These are phyloP conservation scores for Nomada fucata DNA, from an alignment of 2,888 invertebrate species.

Conservation along the genomic window DNA sequence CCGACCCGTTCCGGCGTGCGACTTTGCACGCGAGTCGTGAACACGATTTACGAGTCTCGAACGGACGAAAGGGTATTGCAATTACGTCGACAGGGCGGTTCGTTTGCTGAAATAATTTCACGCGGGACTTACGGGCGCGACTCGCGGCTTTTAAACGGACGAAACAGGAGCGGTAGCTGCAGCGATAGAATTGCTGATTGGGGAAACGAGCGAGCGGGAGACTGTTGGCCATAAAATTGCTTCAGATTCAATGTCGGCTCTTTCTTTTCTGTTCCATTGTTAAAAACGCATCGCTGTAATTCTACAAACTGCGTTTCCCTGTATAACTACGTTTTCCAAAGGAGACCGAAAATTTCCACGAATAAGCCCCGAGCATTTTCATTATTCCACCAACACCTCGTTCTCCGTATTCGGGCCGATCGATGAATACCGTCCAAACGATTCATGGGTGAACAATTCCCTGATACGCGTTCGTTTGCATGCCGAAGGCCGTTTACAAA, in stretches of 20 bases:
- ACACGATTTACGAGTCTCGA: not conserved
- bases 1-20: not conserved
- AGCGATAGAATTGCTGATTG: no score
- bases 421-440: conserved; percentile 10
- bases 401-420: conserved; percentile 3
- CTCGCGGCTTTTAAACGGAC: no score
- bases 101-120: no score
- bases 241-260: no score
- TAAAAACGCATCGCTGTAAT: not conserved
- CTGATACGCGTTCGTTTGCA: not conserved
- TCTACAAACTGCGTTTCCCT: no score
- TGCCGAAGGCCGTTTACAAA: not conserved
- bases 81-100: no score
- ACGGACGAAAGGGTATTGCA: not conserved
- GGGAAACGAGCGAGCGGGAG: no score
- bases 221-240: no score
- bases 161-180: no score
- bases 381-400: not conserved
- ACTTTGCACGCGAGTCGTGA: no score
- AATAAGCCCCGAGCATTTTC: not conserved
- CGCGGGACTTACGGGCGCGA: no score
- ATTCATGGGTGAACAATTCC: conserved; percentile 28
- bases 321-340: no score
- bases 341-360: not conserved
- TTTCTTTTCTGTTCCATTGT: not conserved